phyloP scores from a whole-genome alignment of 1,140 invertebrate genomes.

The Hyles euphorbiae region DNA sequence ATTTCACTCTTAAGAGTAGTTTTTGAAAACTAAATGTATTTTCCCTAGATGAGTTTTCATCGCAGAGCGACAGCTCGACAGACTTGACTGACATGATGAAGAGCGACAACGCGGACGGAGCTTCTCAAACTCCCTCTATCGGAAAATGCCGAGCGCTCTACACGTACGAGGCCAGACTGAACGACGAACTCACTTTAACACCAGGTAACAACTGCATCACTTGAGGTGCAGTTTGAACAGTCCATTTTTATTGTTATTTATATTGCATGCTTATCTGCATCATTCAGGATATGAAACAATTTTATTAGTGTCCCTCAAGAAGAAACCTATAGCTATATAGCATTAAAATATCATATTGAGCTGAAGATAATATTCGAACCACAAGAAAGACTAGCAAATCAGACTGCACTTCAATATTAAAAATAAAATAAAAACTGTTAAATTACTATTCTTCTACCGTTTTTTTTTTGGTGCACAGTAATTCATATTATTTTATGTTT shows the following conservation, averaged over 20 bases:
- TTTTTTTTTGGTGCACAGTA: too few species aligned
- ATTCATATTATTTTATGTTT: too few species aligned
- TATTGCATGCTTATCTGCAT: too few species aligned
- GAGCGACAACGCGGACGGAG: constrained; percentile 62
- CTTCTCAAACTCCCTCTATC: constrained; percentile 46
- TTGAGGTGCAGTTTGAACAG: too few species aligned
- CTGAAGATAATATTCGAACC: too few species aligned
- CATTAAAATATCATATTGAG: too few species aligned
- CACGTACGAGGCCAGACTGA: constrained; percentile 90
- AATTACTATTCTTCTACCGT: background rate
- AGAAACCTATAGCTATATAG: too few species aligned
- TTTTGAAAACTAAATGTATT: background rate
- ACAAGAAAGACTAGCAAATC: too few species aligned
- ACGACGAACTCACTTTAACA: constrained; percentile 90
- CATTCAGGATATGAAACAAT: too few species aligned
- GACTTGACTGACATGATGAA: constrained; percentile 65
- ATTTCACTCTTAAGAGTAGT: background rate
- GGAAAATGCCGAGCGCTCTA: constrained; percentile 90
- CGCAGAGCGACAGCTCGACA: constrained; percentile 79
- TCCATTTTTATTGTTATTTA: too few species aligned
- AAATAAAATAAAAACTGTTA: background rate
- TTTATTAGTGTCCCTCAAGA: too few species aligned
- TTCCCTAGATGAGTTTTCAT: constrained; percentile 83
- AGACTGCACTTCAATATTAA: background rate
- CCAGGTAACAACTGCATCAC: constrained; percentile 75